phyloP scores from a whole-genome alignment of 2,797 vertebrate species.

The Petrocephalus schoutedeni region DNA sequence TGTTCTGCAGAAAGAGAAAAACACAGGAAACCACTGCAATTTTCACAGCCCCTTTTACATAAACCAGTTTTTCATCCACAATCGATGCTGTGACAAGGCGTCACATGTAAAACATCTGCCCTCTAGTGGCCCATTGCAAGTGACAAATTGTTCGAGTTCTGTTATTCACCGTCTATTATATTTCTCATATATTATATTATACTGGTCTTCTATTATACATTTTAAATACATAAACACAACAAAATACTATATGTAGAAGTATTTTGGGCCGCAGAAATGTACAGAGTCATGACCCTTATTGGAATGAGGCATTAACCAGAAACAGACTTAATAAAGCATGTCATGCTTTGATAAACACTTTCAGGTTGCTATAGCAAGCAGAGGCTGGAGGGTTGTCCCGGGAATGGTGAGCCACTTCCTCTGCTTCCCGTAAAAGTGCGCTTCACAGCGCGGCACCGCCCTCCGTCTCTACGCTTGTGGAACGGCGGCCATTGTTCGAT shows the following conservation, averaged over 20 bases:
- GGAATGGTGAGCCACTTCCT: background rate
- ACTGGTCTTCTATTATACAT: background rate
- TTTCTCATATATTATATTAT: too few species aligned
- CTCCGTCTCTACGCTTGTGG: background rate
- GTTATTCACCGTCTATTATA: background rate
- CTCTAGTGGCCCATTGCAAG: background rate
- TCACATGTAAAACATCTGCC: background rate
- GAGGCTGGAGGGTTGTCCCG: background rate
- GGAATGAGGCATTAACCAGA: background rate
- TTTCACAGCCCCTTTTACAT: background rate
- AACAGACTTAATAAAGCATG: background rate
- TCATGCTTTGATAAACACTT: background rate
- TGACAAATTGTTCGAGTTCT: background rate
- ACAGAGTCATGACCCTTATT: background rate
- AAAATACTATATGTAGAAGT: background rate
- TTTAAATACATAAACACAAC: background rate
- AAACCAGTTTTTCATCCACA: background rate
- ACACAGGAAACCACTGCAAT: background rate
- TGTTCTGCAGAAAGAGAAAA: slow-evolving; percentile 41
- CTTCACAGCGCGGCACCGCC: background rate
- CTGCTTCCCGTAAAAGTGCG: background rate
- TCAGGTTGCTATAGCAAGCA: background rate
- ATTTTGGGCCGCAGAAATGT: background rate
- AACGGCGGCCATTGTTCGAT: background rate
- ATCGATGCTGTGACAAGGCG: background rate